Evolutionary conservation across 2,113 vertebrate species (phyloP).

Genomic region (Oostethus manadensis): DNA sequence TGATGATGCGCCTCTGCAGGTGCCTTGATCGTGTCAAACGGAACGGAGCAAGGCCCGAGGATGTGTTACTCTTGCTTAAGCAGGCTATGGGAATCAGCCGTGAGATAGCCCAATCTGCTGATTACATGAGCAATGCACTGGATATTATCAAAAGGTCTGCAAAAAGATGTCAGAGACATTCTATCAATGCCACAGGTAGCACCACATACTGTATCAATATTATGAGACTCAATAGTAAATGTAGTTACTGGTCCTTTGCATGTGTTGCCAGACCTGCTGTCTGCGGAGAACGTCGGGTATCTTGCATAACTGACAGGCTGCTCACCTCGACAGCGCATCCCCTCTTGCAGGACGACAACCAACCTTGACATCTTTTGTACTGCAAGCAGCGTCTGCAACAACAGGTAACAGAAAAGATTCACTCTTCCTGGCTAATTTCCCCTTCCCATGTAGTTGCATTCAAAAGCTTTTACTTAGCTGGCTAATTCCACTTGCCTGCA

Average conservation of each 20-base stretch:
- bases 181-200: constrained; percentile 76
- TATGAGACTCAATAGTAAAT: too few species aligned
- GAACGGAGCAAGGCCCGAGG: constrained; percentile 40
- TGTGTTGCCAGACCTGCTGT: too few species aligned
- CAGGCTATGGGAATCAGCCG: constrained; percentile 67
- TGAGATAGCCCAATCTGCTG: constrained; percentile 63
- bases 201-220: not conserved
- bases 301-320: constrained; percentile 74
- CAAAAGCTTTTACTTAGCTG: not conserved
- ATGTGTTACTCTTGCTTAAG: constrained; percentile 73
- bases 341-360: constrained; percentile 35
- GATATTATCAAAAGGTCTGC: constrained; percentile 64
- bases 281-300: constrained; percentile 53
- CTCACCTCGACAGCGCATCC: constrained; percentile 49
- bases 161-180: constrained; percentile 25
- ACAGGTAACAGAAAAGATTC: constrained; percentile 72
- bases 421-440: not conserved
- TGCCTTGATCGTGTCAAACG: constrained; percentile 55
- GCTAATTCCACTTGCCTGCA: constrained; percentile 32
- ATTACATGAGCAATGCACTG: constrained; percentile 74
- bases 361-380: constrained; percentile 57
- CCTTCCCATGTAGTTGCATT: not conserved
- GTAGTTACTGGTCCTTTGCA: not conserved
- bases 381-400: constrained; percentile 76
- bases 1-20: constrained; percentile 46